Evolutionary conservation across 2,113 vertebrate genomes (phyloP), one percentile per base, ranked within the genome.

Genomic region (Probosciger aterrimus): DNA sequence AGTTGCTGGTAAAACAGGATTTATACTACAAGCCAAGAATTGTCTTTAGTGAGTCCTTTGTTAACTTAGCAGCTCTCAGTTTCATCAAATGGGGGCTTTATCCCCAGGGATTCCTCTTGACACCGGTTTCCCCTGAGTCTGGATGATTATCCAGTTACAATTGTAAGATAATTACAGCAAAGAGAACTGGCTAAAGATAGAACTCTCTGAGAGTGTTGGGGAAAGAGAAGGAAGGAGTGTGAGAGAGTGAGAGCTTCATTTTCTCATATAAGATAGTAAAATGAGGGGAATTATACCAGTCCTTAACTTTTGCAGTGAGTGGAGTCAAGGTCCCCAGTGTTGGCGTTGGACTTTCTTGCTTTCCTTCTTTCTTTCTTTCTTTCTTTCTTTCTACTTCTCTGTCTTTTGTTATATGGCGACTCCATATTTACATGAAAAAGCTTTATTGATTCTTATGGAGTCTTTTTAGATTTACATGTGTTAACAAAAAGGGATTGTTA

Each of bases 101-200:
- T 92, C 71, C 37, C 52, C 31, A 94, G 85, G 90, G 91, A 88
- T 93, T 92, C 85, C 78, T 92, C 63, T 93, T 94, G 90, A 93
- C 65, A 95, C 44, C 68, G 63, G 93, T 69, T 91, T 91, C 81
- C 70, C 53, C 31, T 2, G 44, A 75, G 78, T 64, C 81, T 71
- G 14, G 57, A 30, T 93, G 57, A 82, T 94, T 96, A 94, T 86
- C 71, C 88, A 90, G 50, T 89, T 95, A 86, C 81, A 95, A 33
- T 90, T 76, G 82, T 19, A 95, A 96, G 82, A 90, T 95, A 96
- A 94, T 88, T 86, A 73, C 85, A 80, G 62, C 35, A 35, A 76
- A 79, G 71, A 59, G 94, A 94, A 80, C 74, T 93, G 70, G 52
- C 90, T 96, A 73, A 97, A 94, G 92, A 82, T 80, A 92, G 88